These are phyloP conservation scores for Zonitis immaculata DNA, from an alignment of 2,888 invertebrate species.

Conservation along the genomic window DNA sequence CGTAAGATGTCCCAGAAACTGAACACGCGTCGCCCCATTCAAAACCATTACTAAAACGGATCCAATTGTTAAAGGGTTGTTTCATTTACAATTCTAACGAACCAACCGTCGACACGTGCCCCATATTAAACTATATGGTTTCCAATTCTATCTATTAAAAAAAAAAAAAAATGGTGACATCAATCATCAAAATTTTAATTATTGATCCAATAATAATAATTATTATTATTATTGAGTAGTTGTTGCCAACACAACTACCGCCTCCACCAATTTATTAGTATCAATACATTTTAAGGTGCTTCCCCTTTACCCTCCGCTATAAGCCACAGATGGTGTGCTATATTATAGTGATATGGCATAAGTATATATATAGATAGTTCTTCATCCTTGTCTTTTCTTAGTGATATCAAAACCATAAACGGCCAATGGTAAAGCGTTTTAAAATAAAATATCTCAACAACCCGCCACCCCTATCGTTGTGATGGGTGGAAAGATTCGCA, in stretches of 20 bases:
- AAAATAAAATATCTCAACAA: slow-evolving; percentile 44
- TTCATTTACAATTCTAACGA: slow-evolving; percentile 44
- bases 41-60: slow-evolving; percentile 34
- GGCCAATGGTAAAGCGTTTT: slow-evolving; percentile 46
- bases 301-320: no score
- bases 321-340: neutral
- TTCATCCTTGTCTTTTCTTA: slow-evolving; percentile 9
- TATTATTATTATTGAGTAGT: no score
- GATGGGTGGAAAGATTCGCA: slow-evolving; percentile 40
- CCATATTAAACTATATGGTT: slow-evolving; percentile 36
- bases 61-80: slow-evolving; percentile 41
- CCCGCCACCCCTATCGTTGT: slow-evolving; percentile 36
- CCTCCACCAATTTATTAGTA: no score
- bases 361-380: no score
- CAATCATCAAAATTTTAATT: no score
- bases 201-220: no score
- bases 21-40: slow-evolving; percentile 36
- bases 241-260: no score
- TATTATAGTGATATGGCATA: slow-evolving; percentile 3
- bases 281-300: no score
- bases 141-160: no score
- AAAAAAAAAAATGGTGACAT: no score
- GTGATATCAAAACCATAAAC: slow-evolving; percentile 30
- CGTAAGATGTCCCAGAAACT: slow-evolving; percentile 3
- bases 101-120: slow-evolving; percentile 43